These are phyloP conservation scores for Chinchilla lanigera DNA, from an alignment of 2,113 vertebrate species.

Conservation along the genomic window DNA sequence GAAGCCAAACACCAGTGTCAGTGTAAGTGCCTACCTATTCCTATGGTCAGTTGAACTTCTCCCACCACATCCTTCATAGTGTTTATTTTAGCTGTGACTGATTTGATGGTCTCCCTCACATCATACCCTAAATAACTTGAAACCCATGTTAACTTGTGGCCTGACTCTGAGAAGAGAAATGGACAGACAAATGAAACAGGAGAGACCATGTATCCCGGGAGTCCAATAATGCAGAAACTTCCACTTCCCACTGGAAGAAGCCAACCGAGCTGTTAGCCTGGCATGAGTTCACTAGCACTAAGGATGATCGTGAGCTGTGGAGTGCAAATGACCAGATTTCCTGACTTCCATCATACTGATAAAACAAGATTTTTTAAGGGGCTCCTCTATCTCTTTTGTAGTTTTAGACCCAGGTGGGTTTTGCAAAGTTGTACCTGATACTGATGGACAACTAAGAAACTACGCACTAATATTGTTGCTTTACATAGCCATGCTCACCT, in stretches of 20 bases:
- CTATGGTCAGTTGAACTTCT: not conserved
- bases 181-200: not conserved
- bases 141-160: not conserved
- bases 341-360: not conserved
- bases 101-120: not conserved
- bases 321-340: not conserved
- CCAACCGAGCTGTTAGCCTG: not conserved
- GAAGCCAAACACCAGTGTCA: not conserved
- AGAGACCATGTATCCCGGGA: not conserved
- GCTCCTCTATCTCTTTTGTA: not conserved
- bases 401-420: not conserved
- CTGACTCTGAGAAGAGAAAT: not conserved
- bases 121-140: slow-evolving; percentile 27
- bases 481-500: too few species aligned
- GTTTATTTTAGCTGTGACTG: not conserved
- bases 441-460: not conserved
- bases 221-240: not conserved
- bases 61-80: not conserved
- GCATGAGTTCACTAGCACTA: not conserved
- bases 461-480: not conserved
- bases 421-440: not conserved
- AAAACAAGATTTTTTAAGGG: not conserved
- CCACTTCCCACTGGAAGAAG: not conserved
- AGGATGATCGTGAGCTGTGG: not conserved
- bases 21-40: not conserved